A percentile compares a stretch with the other conserved stretches of the same genome.
phyloP scores from a whole-genome alignment of 2,888 invertebrate genomes.

The Xiphydria camelus region DNA sequence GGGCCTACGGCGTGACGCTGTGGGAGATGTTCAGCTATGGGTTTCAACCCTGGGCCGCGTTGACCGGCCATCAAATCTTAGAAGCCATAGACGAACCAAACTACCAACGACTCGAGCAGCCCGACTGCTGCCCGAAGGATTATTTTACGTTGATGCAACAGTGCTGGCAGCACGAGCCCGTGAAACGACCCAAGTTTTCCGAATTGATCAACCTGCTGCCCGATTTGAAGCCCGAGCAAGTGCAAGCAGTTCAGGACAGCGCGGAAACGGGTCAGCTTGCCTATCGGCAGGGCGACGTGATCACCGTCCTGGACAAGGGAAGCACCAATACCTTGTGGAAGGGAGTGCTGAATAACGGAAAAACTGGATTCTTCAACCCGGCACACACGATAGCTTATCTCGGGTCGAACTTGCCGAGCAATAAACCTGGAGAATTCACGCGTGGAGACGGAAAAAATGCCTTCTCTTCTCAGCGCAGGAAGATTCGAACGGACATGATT shows the following conservation, averaged over 20 bases:
- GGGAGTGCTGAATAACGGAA: conserved; percentile 85
- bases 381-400: conserved; percentile 85
- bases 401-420: conserved; percentile 73
- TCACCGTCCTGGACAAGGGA: conserved; percentile 88
- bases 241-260: conserved; percentile 76
- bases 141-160: conserved; percentile 91
- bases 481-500: conserved; percentile 89
- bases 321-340: conserved; percentile 72
- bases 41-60: conserved; percentile 96
- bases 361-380: conserved; percentile 93
- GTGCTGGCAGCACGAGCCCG: conserved; percentile 95
- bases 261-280: conserved; percentile 73
- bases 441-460: conserved; percentile 67
- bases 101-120: conserved; percentile 85
- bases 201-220: conserved; percentile 79
- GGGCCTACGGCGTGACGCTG: conserved; percentile 97
- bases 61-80: conserved; percentile 91
- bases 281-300: conserved; percentile 86
- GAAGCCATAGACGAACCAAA: conserved; percentile 94
- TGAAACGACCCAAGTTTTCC: conserved; percentile 85
- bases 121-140: conserved; percentile 92
- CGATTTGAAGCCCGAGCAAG: conserved; percentile 89
- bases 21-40: conserved; percentile 99
- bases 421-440: conserved; percentile 60
- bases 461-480: conserved; percentile 61